Base-by-base conservation (phyloP, 2,888 invertebrate species). In the Brenthis daphne region DNA sequence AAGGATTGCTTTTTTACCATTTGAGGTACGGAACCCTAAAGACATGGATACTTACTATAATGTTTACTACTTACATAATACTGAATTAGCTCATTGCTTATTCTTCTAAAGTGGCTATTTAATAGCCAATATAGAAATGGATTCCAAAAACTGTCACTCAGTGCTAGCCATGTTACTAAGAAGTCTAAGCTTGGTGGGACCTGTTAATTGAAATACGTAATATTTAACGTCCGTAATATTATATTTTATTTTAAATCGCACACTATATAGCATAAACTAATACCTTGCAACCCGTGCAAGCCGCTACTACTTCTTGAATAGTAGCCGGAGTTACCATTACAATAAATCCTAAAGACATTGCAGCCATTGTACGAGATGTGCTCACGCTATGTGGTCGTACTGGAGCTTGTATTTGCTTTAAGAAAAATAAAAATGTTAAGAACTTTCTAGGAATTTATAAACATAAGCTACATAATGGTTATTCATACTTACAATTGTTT, bases 301-400 rank as follows among this genome's bases (percentile, higher is more conserved):
- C 97, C 51, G 96, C 97, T 54, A 97, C 97, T 73, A 97, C 97
- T 94, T 97, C 97, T 90, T 97, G 97, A 77, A 97, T 97, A 61
- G 97, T 97, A 94, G 97, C 97, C 56, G 97, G 97, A 70, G 97
- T 97, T 75, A 97, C 97, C 94, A 97, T 96, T 69, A 98, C 97
- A 82, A 97, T 97, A 92, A 97, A 98, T 69, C 97, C 97, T 81
- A 97, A 93, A 71, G 97, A 97, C 95, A 98, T 97, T 64, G 97
- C 97, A 0, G 97, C 97, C 97, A 97, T 97, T 73, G 97, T 97
- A 78, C 97, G 93, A 54, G 97, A 97, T 16, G 97, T 96, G 76
- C 95, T 95, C 61, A 96, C 96, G 81, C 96, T 96, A 79, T 96
- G 94, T 67, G 96, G 95, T 78, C 96, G 79, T 8, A 95, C 95